phyloP scores from a whole-genome alignment of 2,888 invertebrate genomes.

The Crepidodera aurea region DNA sequence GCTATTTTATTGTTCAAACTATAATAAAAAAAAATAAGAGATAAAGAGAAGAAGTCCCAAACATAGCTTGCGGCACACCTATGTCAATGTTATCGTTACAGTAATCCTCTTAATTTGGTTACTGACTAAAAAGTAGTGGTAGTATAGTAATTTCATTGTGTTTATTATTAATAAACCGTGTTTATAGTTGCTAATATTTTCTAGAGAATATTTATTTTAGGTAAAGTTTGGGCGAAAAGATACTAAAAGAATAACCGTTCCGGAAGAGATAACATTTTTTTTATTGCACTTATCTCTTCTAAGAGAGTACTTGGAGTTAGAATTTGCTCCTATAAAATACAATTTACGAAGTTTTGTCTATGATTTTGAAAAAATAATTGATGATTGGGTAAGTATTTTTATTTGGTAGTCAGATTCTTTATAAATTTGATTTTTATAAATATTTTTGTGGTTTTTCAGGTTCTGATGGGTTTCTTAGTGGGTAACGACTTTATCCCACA shows the following conservation, averaged over 20 bases:
- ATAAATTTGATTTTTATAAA: too few relatives aligned
- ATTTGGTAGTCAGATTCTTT: too few relatives aligned
- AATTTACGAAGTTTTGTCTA: constrained; percentile 73
- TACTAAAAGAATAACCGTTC: constrained; percentile 71
- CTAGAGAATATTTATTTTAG: constrained; percentile 57
- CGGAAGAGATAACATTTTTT: constrained; percentile 92
- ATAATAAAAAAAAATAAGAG: too few relatives aligned
- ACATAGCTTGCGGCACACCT: too few relatives aligned
- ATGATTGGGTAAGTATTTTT: constrained; percentile 81
- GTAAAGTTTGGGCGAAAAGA: constrained; percentile 78
- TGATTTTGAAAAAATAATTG: constrained; percentile 90
- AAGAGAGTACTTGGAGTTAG: constrained; percentile 91
- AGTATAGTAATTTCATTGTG: too few relatives aligned
- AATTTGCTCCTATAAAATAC: constrained; percentile 78
- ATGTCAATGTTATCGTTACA: too few relatives aligned
- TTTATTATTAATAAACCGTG: too few relatives aligned
- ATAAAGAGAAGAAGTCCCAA: too few relatives aligned
- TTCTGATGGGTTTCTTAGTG: constrained; percentile 95
- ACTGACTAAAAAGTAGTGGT: too few relatives aligned
- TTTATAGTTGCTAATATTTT: too few relatives aligned
- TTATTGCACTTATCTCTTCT: constrained; percentile 91
- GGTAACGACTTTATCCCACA: constrained; percentile 99
- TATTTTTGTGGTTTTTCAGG: constrained; percentile 49
- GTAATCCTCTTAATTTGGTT: too few relatives aligned
- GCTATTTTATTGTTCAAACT: too few relatives aligned